These are phyloP conservation scores for Lapara coniferarum DNA, from an alignment of 2,888 invertebrate species.

Conservation along the genomic window DNA sequence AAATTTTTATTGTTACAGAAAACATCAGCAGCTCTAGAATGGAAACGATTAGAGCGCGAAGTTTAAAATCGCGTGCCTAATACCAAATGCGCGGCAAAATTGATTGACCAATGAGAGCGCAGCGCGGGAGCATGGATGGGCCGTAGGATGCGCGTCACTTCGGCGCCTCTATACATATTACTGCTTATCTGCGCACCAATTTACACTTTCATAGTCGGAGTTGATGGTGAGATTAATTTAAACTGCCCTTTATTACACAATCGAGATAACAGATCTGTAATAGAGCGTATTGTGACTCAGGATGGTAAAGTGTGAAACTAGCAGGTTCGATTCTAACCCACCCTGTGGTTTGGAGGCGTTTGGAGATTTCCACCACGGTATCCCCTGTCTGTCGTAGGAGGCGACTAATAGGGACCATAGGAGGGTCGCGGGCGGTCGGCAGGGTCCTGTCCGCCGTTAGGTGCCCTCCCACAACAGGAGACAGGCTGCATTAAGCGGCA, in stretches of 20 bases:
- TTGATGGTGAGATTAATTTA: constrained; percentile 62
- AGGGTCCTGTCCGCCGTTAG: too few relatives aligned
- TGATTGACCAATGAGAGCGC: constrained; percentile 61
- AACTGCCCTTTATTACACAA: constrained; percentile 27
- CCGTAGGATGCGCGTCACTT: constrained; percentile 78
- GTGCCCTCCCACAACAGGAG: too few relatives aligned
- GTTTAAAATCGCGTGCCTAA: constrained; percentile 32
- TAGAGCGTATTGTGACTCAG: not conserved
- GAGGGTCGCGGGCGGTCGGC: too few relatives aligned
- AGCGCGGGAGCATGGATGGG: constrained; percentile 76
- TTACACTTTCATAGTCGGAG: constrained; percentile 70
- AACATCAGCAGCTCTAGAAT: not conserved
- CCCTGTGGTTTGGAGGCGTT: too few relatives aligned
- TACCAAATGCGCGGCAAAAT: constrained; percentile 42
- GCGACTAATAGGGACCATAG: too few relatives aligned
- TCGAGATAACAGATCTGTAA: constrained; percentile 25
- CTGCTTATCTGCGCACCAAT: constrained; percentile 64
- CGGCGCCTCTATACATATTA: constrained; percentile 69
- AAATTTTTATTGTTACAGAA: constrained; percentile 14
- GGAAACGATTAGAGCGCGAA: constrained; percentile 28
- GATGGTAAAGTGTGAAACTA: not conserved
- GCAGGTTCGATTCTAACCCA: not conserved
- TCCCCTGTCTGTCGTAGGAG: too few relatives aligned
- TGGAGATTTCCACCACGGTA: too few relatives aligned
- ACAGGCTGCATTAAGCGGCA: too few relatives aligned